phyloP scores from a whole-genome alignment of 2,888 invertebrate species.

The Sesia apiformis region DNA sequence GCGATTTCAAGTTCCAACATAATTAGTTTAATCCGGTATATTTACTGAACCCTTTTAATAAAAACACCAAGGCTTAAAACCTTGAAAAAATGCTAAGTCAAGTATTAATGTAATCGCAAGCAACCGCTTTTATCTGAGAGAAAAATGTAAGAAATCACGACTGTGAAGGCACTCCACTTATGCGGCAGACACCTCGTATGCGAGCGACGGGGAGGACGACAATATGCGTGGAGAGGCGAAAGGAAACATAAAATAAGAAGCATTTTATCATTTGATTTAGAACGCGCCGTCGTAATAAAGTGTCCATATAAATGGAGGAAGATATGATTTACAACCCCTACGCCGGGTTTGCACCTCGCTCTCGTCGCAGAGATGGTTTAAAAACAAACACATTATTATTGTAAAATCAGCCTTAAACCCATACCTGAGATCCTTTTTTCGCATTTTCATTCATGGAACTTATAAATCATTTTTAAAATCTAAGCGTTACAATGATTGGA shows the following conservation, averaged over 20 bases:
- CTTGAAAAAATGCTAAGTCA: too few relatives aligned
- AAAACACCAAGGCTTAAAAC: too few relatives aligned
- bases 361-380: slow-evolving; percentile 30
- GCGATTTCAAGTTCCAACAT: too few relatives aligned
- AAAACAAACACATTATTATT: slow-evolving; percentile 30
- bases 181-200: slow-evolving; percentile 6
- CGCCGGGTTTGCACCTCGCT: slow-evolving; percentile 54
- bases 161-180: slow-evolving; percentile 24
- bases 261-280: slow-evolving; percentile 74
- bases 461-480: too few relatives aligned
- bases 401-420: slow-evolving; percentile 8
- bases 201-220: slow-evolving; percentile 30
- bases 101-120: too few relatives aligned
- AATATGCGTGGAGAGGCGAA: slow-evolving; percentile 55
- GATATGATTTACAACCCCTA: slow-evolving; percentile 64
- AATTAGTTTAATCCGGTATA: too few relatives aligned
- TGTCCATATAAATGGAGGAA: slow-evolving; percentile 69
- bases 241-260: slow-evolving; percentile 68
- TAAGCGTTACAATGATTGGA: too few relatives aligned
- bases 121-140: not conserved
- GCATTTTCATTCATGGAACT: not conserved
- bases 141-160: slow-evolving; percentile 21
- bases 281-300: slow-evolving; percentile 68
- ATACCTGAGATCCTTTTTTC: slow-evolving; percentile 1
- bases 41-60: too few relatives aligned